phyloP scores from a whole-genome alignment of 2,797 vertebrate species.

The Intellagama lesueurii region DNA sequence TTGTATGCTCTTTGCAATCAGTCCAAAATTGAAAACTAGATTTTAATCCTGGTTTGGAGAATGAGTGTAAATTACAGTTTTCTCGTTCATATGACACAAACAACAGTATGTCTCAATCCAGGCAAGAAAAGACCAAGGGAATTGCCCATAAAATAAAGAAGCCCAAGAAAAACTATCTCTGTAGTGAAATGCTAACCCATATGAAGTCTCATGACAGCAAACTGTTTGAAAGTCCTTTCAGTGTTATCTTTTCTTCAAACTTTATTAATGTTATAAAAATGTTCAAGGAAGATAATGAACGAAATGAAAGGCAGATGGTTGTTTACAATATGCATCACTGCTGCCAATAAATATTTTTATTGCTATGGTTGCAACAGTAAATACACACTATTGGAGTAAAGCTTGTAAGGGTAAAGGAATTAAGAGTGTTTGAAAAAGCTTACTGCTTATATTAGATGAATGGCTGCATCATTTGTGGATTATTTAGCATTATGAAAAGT shows the following conservation, averaged over 20 bases:
- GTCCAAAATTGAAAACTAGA: neutral
- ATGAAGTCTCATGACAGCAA: neutral
- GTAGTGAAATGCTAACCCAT: conserved; percentile 37
- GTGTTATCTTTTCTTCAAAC: neutral
- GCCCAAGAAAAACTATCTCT: conserved; percentile 4
- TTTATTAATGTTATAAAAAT: conserved; percentile 44
- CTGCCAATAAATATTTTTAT: conserved; percentile 52
- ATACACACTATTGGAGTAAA: conserved; percentile 49
- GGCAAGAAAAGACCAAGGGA: neutral
- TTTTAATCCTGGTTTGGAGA: neutral
- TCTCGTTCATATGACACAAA: neutral
- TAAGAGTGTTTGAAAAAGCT: conserved; percentile 53
- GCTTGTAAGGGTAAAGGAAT: conserved; percentile 55
- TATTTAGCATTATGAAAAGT: neutral
- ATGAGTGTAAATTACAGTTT: neutral
- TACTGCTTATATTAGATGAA: conserved; percentile 44
- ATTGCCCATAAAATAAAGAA: neutral
- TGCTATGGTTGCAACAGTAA: conserved; percentile 62
- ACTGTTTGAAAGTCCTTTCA: conserved; percentile 42
- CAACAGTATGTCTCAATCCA: neutral
- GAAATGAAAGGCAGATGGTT: conserved; percentile 38
- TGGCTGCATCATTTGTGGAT: conserved; percentile 46
- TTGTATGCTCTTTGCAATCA: neutral
- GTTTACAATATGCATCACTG: conserved; percentile 42
- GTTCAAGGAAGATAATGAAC: conserved; percentile 41